Evolutionary conservation across 2,797 vertebrate genomes (phyloP), one percentile per base, ranked within the genome.

Genomic region (Halcyon smyrnensis): DNA sequence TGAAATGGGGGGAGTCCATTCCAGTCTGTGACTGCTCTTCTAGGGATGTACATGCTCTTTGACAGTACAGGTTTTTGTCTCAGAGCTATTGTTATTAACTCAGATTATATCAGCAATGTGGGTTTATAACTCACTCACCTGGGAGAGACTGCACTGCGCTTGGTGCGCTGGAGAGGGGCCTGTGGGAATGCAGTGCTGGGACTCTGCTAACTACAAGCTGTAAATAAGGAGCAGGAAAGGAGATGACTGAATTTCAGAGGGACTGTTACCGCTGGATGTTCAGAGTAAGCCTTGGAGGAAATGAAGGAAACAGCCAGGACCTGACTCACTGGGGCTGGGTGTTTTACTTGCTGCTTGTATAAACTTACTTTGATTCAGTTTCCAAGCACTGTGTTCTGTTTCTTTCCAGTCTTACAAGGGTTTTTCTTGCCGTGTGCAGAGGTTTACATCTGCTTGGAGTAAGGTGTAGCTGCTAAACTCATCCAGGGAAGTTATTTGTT

Each of bases 281-380:
- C 77, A 6, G 53, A 78, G 62, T 2, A 10, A 81, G 77, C 81
- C 43, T 34, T 48, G 37, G 81, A 93, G 87, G 93, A 95, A 94
- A 91, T 62, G 45, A 95, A 92, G 91, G 89, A 84, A 96, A 87
- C 12, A 57, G 39, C 59, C 25, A 53, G 51, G 67, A 91, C 73
- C 81, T 84, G 91, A 95, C 81, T 92, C 67, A 93, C 54, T 32
- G 11, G 59, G 70, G 63, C 87, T 50, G 84, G 70, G 45, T 76
- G 87, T 87, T 96, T 84, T 28, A 87, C 77, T 90, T 87, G 78
- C 57, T 86, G 70, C 87, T 84, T 84, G 67, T 71, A 82, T 79
- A 95, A 95, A 89, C 89, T 84, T 27, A 81, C 12, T 51, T 39
- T 43, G 32, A 41, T 71, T 79, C 59, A 60, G 34, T 27, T 92